phyloP scores from a whole-genome alignment of 2,797 vertebrate species.

The Adrianichthys oophorus region DNA sequence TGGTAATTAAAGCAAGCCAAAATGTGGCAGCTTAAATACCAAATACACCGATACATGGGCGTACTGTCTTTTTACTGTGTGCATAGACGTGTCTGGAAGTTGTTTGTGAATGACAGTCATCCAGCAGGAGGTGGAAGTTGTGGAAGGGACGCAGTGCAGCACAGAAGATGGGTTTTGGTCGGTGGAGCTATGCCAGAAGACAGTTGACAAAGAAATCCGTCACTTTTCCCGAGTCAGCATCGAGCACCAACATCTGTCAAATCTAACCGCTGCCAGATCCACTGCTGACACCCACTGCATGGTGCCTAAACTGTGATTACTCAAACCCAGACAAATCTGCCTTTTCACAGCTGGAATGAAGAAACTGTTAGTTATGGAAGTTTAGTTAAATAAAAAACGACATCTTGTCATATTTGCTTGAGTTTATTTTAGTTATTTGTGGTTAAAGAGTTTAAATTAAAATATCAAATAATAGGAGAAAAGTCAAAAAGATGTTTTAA shows the following conservation, averaged over 20 bases:
- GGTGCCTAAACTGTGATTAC: constrained; percentile 8
- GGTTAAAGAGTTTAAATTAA: too few species aligned
- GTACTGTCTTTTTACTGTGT: constrained; percentile 1
- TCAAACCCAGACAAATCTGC: constrained; percentile 3
- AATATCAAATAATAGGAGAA: too few species aligned
- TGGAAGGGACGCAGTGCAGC: constrained; percentile 1
- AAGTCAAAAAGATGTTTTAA: too few species aligned
- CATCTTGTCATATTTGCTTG: not conserved
- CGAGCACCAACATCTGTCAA: constrained; percentile 31
- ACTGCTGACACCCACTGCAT: constrained; percentile 17
- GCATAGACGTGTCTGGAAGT: constrained; percentile 3
- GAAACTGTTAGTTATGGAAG: not conserved
- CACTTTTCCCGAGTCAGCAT: constrained; percentile 56
- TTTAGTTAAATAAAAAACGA: not conserved
- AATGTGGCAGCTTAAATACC: not conserved
- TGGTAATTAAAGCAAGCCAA: constrained; percentile 24
- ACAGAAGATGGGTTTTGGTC: constrained; percentile 29
- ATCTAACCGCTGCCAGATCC: constrained; percentile 15
- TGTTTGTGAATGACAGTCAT: constrained; percentile 65
- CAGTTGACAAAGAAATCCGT: constrained; percentile 66
- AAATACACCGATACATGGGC: constrained; percentile 7
- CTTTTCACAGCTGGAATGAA: constrained; percentile 10
- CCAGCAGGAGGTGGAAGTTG: constrained; percentile 7
- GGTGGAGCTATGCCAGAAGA: constrained; percentile 62
- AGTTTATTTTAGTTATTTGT: not conserved